These are phyloP conservation scores for Diglossa cyanea DNA, from an alignment of 2,797 vertebrate species.

Conservation along the genomic window DNA sequence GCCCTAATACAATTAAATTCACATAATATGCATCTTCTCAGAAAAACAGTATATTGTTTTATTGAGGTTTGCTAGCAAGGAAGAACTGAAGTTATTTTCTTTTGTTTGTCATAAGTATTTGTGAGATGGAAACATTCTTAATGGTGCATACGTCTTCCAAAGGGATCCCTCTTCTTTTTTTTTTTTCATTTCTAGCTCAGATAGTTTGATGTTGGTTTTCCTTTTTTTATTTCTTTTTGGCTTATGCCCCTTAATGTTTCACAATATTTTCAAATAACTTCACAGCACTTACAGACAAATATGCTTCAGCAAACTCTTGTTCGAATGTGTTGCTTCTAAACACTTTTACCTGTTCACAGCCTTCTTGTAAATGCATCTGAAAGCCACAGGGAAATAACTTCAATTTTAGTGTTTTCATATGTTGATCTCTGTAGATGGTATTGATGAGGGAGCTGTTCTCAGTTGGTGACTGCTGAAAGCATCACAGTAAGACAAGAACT, in stretches of 20 bases:
- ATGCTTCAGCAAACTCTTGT: not conserved
- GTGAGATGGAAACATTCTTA: not conserved
- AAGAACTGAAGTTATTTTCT: not conserved
- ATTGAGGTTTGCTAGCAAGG: not conserved
- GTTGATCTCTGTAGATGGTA: not conserved
- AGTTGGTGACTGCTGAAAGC: not conserved
- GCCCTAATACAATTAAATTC: not conserved
- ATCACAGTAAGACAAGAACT: not conserved
- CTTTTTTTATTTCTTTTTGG: not conserved
- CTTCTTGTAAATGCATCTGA: not conserved
- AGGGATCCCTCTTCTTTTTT: not conserved
- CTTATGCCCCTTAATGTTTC: not conserved
- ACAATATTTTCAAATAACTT: not conserved
- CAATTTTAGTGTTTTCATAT: not conserved
- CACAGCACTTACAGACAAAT: not conserved
- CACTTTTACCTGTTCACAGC: not conserved
- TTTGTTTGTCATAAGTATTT: not conserved
- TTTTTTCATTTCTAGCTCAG: not conserved
- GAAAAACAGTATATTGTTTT: not conserved
- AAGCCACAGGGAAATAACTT: not conserved
- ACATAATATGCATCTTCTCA: not conserved
- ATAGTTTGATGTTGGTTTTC: not conserved
- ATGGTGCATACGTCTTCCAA: not conserved
- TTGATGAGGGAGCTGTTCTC: not conserved
- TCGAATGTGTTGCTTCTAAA: constrained; percentile 26